These are phyloP conservation scores for Eublepharis macularius DNA, from an alignment of 2,113 vertebrate species.

Conservation along the genomic window DNA sequence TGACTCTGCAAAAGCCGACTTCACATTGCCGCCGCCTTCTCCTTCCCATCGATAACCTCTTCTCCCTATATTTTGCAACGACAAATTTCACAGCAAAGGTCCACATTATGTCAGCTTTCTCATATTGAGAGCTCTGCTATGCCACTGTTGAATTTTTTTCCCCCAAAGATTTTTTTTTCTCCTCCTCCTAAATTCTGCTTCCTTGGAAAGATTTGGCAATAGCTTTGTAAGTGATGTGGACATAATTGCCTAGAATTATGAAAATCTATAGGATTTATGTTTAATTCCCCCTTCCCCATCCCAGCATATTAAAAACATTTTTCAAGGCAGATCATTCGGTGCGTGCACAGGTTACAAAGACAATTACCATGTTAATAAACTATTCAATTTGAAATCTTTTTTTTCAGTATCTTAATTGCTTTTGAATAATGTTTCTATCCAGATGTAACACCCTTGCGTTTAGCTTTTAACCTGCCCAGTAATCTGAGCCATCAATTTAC, in stretches of 20 bases:
- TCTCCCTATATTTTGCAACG: constrained; percentile 82
- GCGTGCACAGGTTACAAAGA: constrained; percentile 90
- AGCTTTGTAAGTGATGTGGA: constrained; percentile 91
- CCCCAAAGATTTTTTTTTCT: constrained; percentile 58
- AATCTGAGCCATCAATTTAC: constrained; percentile 68
- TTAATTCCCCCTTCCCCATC: constrained; percentile 77
- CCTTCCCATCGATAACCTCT: constrained; percentile 81
- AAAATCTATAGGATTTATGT: constrained; percentile 81
- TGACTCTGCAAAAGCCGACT: constrained; percentile 87
- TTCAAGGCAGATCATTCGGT: constrained; percentile 83
- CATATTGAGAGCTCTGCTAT: constrained; percentile 99
- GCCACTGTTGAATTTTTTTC: constrained; percentile 92
- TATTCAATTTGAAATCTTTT: constrained; percentile 89
- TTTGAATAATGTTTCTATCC: constrained; percentile 82
- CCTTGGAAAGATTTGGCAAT: constrained; percentile 87
- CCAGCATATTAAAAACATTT: constrained; percentile 78
- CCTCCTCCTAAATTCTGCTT: constrained; percentile 77
- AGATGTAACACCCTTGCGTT: constrained; percentile 76
- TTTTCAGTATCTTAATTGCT: constrained; percentile 86
- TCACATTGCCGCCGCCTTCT: constrained; percentile 87
- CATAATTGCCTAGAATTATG: constrained; percentile 86
- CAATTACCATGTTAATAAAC: constrained; percentile 98
- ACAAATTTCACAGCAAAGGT: constrained; percentile 84
- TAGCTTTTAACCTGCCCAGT: constrained; percentile 80
- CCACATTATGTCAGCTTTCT: constrained; percentile 99